Conservation (phyloP, 2,113 vertebrate species). For the Rutilus rutilus region DNA sequence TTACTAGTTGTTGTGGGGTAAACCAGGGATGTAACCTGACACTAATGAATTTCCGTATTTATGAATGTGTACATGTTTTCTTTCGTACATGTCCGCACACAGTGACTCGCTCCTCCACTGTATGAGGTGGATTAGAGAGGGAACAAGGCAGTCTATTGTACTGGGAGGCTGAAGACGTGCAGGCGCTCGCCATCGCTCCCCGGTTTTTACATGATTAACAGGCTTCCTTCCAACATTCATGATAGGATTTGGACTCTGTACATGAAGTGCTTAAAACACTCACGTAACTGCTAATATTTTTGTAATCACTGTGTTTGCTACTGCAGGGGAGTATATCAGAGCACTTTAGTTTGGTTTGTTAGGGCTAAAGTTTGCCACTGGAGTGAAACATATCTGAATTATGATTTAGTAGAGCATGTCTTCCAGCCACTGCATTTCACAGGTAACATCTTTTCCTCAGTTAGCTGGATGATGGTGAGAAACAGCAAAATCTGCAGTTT, state of each 20-base stretch:
- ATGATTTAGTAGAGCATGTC: background rate
- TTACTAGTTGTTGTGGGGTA: background rate
- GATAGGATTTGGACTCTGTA: constrained; percentile 36
- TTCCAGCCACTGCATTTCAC: background rate
- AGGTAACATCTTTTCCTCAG: background rate
- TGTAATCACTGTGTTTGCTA: background rate
- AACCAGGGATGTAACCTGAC: background rate
- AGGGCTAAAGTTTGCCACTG: background rate
- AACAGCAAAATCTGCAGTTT: constrained; percentile 40
- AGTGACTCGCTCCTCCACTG: background rate
- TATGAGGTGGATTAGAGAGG: constrained; percentile 46
- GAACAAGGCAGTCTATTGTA: constrained; percentile 50
- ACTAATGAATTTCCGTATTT: constrained; percentile 7
- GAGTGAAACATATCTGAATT: background rate
- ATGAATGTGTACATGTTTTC: constrained; percentile 35
- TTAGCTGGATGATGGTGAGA: background rate
- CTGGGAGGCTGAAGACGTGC: constrained; percentile 38
- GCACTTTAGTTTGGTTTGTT: background rate
- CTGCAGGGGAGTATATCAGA: background rate
- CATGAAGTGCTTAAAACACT: background rate
- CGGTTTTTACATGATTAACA: constrained; percentile 15
- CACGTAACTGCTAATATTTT: constrained; percentile 17
- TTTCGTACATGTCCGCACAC: constrained; percentile 14
- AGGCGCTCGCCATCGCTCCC: constrained; percentile 4
- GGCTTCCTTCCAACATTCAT: constrained; percentile 31